Base-by-base conservation (phyloP, 2,797 vertebrate genomes). In the Myoxocephalus aenaeus region DNA sequence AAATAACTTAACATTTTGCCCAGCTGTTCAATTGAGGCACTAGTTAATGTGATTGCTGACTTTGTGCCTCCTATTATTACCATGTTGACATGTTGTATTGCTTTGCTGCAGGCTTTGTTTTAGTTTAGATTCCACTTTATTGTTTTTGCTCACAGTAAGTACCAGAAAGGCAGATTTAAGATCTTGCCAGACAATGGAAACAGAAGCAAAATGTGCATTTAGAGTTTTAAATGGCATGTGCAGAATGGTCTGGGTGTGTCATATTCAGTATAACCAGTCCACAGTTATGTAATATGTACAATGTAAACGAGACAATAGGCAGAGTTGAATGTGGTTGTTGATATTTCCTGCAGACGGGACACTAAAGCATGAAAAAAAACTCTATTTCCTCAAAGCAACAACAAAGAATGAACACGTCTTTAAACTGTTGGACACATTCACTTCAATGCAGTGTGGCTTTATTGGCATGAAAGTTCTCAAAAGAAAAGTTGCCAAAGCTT, bases 91-190 rank as follows among this genome's bases (percentile, higher is more conserved):
- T 81, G 65, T 27, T 70, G 62, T 2, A 14, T 80, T 64, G 64
- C 72, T 84, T 87, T 80, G 65, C 46, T 63, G 18, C 63, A 79
- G 82, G 79, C 73, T 80, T 73, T 76, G 57, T 79, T 79, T 72
- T 73, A 65, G 32, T 29, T 57, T 40, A 61, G 46, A 70, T 53
- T 71, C 9, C 18, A 51, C 11, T 59, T 61, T 69, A 65, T 71
- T 80, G 34, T 64, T 29, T 46, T 29, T 70, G 64, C 22, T 64
- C 70, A 44, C 57, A 76, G 54, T 80, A 63, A 81, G 51, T 57
- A 70, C 36, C 27, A 72, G 36, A 42, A 56, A 40, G 68, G 53
- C 22, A 67, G 48, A n/a, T 27, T 29, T 9, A 62, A 2, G 36
- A 62, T 66, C 1, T 62, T 9, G 38, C 13, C 14, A 46, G 65